Evolutionary conservation across 2,113 vertebrate genomes (phyloP), one percentile per base, ranked within the genome.

Genomic region (Myrmophylax atrothorax): DNA sequence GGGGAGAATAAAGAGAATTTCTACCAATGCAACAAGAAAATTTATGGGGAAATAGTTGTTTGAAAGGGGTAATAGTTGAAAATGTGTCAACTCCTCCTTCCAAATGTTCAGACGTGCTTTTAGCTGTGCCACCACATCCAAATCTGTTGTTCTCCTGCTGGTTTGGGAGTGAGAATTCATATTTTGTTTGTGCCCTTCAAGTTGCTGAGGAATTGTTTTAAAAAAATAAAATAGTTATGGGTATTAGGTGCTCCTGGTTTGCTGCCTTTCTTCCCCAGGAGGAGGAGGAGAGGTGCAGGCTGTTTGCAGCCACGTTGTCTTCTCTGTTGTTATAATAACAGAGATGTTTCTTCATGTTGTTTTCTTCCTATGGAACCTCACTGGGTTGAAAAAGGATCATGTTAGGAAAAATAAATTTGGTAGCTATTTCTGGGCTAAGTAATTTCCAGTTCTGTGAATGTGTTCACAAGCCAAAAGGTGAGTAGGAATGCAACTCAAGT

Each of bases 81-180:
- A 82, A 94, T 72, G 83, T 93, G 91, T 93, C 95, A 95, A 72
- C 88, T 87, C 67, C 83, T 94, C 87, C 75, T 93, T 72, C 68
- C 28, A 62, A 89, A 74, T 44, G 58, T 84, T 84, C 79, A 56
- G 80, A 63, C 3, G 4, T 86, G 88, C 68, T 76, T 92, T 90
- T 81, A 47, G 42, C 90, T 74, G 69, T 91, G 66, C 91, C 79
- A 89, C 79, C 72, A 26, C 13, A 2, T 92, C 81, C 53, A 74
- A n/a, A 87, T 76, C 53, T 83, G 60, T 62, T 80, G 42, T 47
- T 90, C 40, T 73, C 42, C 82, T 4, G 19, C 77, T 88, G 80
- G 18, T 82, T 91, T 84, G 84, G 56, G 79, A 90, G 76, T 17
- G n/a, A 89, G 90, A 75, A 90, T 63, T 50, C 29, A 74, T 33